These are phyloP conservation scores for Zosterops hypoxanthus DNA, from an alignment of 2,113 vertebrate genomes.

Conservation along the genomic window DNA sequence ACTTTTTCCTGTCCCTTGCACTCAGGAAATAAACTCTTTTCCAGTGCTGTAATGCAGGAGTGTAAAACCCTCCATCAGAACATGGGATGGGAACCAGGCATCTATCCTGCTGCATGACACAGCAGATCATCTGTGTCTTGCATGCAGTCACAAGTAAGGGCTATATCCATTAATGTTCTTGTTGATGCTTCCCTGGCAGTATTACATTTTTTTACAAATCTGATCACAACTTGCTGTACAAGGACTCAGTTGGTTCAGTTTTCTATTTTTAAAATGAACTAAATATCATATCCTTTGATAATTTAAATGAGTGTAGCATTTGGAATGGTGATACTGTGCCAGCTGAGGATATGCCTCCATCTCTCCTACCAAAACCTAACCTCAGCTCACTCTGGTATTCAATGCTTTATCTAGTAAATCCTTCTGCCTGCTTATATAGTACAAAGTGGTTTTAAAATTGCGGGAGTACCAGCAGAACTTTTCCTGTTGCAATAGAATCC, in stretches of 20 bases:
- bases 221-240: neutral
- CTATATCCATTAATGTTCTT: neutral
- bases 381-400: neutral
- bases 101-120: rapidly evolving
- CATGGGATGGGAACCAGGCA: neutral
- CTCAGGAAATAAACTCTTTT: neutral
- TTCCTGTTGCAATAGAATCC: neutral
- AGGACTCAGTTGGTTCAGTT: neutral
- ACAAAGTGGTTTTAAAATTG: neutral
- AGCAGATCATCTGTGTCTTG: neutral
- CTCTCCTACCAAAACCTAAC: neutral
- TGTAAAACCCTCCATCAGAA: neutral
- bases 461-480: neutral
- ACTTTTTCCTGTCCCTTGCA: neutral
- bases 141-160: neutral
- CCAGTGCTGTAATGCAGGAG: neutral
- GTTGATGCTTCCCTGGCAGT: neutral
- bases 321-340: neutral
- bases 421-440: neutral
- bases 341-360: neutral
- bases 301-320: neutral
- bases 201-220: neutral
- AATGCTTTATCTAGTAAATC: neutral
- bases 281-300: neutral
- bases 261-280: neutral